Evolutionary conservation across 1,140 invertebrate species (phyloP), one percentile per base, ranked within the genome.

Genomic region (Drosophila ogumai): DNA sequence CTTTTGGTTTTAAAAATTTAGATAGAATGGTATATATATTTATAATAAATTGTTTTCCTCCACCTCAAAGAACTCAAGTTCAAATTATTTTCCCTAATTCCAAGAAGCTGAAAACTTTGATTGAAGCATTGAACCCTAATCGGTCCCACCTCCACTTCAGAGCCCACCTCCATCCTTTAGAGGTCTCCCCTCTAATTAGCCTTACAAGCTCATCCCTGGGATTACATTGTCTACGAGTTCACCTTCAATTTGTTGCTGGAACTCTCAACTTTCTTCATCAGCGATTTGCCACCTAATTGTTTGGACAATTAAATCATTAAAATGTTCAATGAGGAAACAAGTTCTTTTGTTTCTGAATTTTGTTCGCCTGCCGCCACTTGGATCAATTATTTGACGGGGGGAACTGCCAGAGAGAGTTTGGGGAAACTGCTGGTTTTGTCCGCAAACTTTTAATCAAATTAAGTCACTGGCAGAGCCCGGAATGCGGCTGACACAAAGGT

Each of bases 401-500:
- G 8, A 4, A 3, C 6, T 8, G 44, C 19, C 25, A 22, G 9
- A 36, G 49, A 8, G 56, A 28, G 17, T 10, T 31, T 12, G 52
- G 41, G 38, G 49, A 36, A 50, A 58, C 75, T 72, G 64, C 79
- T 76, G 46, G 76, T 69, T 61, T 36, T 64, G 71, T 57, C 65
- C 65, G 56, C 76, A 88, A 90, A 88, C 80, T 88, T 88, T 88
- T 88, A 88, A 88, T 88, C 84, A 88, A 88, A 88, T 88, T 88
- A 88, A 88, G 84, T 88, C 84, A 57, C 79, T 73, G 76, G 80
- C 84, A 88, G 38, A 68, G 76, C 64, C 68, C 76, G 76, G 81
- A 84, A 80, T 84, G 85, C 80, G 75, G 75, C 54, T 80, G 67
- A 73, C 84, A 87, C 85, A 77, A 76, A 87, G 80, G 68, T 72